Evolutionary conservation across 1,140 invertebrate species (phyloP), one percentile per base, ranked within the genome.

Genomic region (Lordiphosa mommai): DNA sequence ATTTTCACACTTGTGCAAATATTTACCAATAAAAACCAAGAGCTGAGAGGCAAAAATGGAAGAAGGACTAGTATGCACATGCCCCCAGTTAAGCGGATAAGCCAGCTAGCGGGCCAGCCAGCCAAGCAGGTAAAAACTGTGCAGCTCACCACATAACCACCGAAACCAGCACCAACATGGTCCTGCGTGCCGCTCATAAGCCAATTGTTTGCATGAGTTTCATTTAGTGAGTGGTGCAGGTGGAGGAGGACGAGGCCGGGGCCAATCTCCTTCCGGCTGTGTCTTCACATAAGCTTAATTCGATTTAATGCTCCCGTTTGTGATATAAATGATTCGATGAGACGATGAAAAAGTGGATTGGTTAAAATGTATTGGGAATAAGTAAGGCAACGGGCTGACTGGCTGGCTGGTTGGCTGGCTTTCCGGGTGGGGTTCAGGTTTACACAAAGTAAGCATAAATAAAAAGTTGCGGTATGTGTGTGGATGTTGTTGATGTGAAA

Each of bases 1-100:
- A 87, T 87, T 87, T 87, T 87, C 84, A 85, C 84, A 87, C 84
- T 87, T 87, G 84, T 87, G 84, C 77, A 87, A 87, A 87, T 87
- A 87, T 87, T 87, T 87, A 79, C 74, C 72, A 80, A 86, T 85
- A 85, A 79, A 73, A 73, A 52, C 61, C 43, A 46, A 13, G 41
- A 32, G 38, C 8, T 17, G 9, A 16, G 32, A 43, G 23, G 23
- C 38, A 16, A 12, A 38, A 27, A 23, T 4, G 17, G 23, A 13
- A 12, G n/a, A 32, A 32, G 14, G 47, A 27, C 23, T 41, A 48
- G 48, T 48, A 74, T 71, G 61, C 66, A 74, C 76, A 61, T 76
- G 77, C 58, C 71, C 58, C 55, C 56, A 84, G 72, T 77, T 84
- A 82, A 82, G 77, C 77, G 72, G 77, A 82, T 82, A 82, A 82